These are phyloP conservation scores for Echinarachnius parma DNA, from an alignment of 53 echinoderm and acorn worm genomes.

Conservation along the genomic window DNA sequence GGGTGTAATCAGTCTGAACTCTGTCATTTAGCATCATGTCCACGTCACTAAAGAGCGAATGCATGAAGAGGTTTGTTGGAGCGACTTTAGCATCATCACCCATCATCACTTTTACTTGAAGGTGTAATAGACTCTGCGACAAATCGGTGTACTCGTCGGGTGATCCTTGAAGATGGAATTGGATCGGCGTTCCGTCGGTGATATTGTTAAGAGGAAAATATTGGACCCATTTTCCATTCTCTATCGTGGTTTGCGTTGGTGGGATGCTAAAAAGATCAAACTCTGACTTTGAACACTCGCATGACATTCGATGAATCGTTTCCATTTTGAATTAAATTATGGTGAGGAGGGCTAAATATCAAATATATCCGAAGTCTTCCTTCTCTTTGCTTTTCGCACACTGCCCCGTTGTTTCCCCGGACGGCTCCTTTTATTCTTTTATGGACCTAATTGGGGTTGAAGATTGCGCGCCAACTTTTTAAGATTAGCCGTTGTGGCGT, in stretches of 20 bases:
- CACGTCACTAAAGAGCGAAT: conserved; percentile 74
- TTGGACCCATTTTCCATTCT: conserved; percentile 60
- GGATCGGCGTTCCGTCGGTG: conserved; percentile 33
- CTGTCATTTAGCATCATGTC: conserved; percentile 70
- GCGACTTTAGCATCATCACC: conserved; percentile 43
- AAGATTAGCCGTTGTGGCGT: conserved; percentile 18
- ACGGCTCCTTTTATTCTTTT: conserved; percentile 6
- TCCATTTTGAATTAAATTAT: conserved; percentile 19
- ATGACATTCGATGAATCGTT: conserved; percentile 44
- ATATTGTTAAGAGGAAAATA: conserved; percentile 59
- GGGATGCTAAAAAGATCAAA: conserved; percentile 65
- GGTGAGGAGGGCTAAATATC: background rate
- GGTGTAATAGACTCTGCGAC: conserved; percentile 54
- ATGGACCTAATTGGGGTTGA: background rate
- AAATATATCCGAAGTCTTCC: conserved; percentile 45
- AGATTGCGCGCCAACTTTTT: background rate
- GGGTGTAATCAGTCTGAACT: conserved; percentile 48
- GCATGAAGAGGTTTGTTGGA: conserved; percentile 59
- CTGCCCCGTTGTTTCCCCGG: background rate
- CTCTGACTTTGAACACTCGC: conserved; percentile 60
- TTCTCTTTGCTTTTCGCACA: conserved; percentile 6
- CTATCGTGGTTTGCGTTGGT: conserved; percentile 54
- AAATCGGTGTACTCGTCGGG: conserved; percentile 60
- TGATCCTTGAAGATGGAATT: conserved; percentile 51
- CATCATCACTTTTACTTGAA: conserved; percentile 54